phyloP scores from a whole-genome alignment of 2,113 vertebrate species.

The Puffinus mauretanicus region DNA sequence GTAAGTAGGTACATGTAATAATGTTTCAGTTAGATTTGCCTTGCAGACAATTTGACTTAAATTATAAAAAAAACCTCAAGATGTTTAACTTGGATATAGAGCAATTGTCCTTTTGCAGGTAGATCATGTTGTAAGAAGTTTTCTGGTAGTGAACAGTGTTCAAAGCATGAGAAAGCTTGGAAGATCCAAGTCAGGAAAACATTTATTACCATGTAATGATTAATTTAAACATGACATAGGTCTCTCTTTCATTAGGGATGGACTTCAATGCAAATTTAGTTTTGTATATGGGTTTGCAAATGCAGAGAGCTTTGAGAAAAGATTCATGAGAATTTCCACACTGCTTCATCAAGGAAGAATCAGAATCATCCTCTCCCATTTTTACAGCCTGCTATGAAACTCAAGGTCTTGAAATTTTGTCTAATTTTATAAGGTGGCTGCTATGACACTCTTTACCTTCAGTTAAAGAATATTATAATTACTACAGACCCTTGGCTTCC shows the following conservation, averaged over 20 bases:
- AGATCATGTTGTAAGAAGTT: neutral
- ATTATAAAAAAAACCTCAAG: neutral
- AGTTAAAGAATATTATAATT: neutral
- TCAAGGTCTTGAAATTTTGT: neutral
- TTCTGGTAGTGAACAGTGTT: neutral
- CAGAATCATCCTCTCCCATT: neutral
- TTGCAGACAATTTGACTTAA: neutral
- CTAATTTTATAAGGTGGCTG: neutral
- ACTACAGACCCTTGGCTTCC: neutral
- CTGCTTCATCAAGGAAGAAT: neutral
- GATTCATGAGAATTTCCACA: neutral
- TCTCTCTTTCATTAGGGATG: neutral
- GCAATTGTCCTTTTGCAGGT: neutral
- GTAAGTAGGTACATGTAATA: neutral
- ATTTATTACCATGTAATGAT: neutral
- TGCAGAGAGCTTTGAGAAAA: neutral
- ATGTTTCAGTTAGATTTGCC: neutral
- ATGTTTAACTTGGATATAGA: neutral
- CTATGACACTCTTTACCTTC: neutral
- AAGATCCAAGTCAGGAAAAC: neutral
- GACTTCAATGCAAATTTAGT: neutral
- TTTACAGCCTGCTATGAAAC: neutral
- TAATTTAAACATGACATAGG: neutral
- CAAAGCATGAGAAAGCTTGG: neutral
- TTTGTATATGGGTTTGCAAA: neutral